Evolutionary conservation across 2,888 invertebrate genomes (phyloP).

Genomic region (Polydrusus tereticollis): DNA sequence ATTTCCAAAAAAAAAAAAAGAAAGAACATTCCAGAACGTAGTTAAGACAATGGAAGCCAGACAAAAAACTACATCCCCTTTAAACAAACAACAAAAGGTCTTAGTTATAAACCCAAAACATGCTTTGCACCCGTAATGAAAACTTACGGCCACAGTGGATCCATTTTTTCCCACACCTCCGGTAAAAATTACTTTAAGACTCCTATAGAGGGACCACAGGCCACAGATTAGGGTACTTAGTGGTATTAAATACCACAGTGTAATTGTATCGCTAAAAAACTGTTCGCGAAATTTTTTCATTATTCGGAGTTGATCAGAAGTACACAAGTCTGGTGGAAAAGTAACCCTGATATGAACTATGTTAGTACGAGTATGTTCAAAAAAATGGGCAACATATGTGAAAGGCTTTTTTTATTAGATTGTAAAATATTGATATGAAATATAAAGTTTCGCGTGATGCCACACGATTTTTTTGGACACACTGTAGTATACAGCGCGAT

Average conservation of each 20-base stretch:
- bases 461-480: no score
- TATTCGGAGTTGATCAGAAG: no score
- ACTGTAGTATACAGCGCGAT: no score
- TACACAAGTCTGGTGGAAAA: no score
- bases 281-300: constrained; percentile 45
- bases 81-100: constrained; percentile 6
- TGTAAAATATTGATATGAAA: no score
- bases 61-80: not conserved
- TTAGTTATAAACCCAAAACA: constrained; percentile 27
- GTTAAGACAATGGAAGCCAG: not conserved
- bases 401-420: no score
- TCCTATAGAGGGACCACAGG: constrained; percentile 78
- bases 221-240: constrained; percentile 81
- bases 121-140: constrained; percentile 34
- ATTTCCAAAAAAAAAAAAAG: no score
- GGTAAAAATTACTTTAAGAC: constrained; percentile 76
- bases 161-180: constrained; percentile 98
- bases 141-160: constrained; percentile 95
- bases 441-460: no score
- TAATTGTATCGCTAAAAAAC: constrained; percentile 75
- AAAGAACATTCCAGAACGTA: not conserved
- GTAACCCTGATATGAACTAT: no score
- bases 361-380: no score
- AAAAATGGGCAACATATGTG: no score
- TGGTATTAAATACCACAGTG: constrained; percentile 83